Evolutionary conservation across 2,888 invertebrate species (phyloP).

Genomic region (Sphaeridia pumilis): DNA sequence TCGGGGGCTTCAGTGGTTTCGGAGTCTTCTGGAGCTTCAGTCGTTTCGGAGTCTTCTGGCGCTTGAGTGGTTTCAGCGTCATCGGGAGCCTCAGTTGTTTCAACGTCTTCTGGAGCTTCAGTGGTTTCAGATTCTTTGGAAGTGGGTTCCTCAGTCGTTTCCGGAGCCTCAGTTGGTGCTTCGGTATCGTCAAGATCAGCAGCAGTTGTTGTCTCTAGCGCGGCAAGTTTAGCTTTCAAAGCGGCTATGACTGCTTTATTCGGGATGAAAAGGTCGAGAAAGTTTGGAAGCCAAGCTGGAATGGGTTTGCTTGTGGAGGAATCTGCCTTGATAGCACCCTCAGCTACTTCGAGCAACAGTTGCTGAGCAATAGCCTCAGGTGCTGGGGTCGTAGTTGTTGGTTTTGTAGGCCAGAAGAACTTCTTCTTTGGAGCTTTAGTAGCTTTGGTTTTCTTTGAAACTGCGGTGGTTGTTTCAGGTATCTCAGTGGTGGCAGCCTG

Average conservation of each 20-base stretch:
- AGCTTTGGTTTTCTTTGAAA: background rate
- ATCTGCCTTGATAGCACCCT: background rate
- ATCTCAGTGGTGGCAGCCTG: background rate
- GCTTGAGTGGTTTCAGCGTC: too few relatives aligned
- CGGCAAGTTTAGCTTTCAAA: background rate
- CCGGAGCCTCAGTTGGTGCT: too few relatives aligned
- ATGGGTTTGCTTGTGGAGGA: background rate
- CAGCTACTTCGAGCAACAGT: background rate
- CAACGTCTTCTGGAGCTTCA: background rate
- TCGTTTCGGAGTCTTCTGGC: too few relatives aligned
- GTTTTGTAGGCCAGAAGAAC: too few relatives aligned
- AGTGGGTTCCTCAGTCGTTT: too few relatives aligned
- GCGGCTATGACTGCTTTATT: background rate
- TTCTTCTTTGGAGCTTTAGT: background rate
- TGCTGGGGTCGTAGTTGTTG: too few relatives aligned
- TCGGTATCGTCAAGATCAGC: too few relatives aligned
- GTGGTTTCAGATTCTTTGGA: too few relatives aligned
- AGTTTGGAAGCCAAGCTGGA: background rate
- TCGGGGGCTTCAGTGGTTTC: background rate
- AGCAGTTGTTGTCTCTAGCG: too few relatives aligned
- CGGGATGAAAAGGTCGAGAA: background rate
- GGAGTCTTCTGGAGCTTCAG: too few relatives aligned
- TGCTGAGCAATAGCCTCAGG: too few relatives aligned
- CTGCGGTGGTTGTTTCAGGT: background rate
- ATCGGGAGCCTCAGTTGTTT: background rate